Evolutionary conservation across 2,888 invertebrate species (phyloP), one percentile per base, ranked within the genome.

Genomic region (Nebria brevicollis): DNA sequence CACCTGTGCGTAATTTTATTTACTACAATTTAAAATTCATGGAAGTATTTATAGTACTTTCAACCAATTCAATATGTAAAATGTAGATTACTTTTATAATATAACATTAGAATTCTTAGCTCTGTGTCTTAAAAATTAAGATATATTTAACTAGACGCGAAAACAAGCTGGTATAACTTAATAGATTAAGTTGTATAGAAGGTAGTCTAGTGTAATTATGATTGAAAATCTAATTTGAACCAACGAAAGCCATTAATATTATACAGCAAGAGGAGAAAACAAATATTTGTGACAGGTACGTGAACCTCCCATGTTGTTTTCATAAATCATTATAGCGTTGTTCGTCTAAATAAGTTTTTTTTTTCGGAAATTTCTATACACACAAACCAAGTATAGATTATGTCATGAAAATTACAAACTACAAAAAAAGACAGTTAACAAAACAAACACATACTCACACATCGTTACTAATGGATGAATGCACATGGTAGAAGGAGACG

Each of bases 231-330:
- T 54, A 54, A 54, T 54, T 54, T 54, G 54, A 54, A 13, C 54
- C 11, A 54, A 54, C 54, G 13, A 54, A 54, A 54, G 54, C 7
- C 54, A 54, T 54, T 54, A 54, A 54, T 54, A 54, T 54, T 54
- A 54, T 54, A 54, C 54, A 11, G 54, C 54, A 54, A 54, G 54
- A 54, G 54, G 54, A 70, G 26, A 70, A 70, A 70, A 70, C 70
- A 70, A 70, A 70, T 70, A 70, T 70, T 70, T 70, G 70, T 70
- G 70, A 70, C 70, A 70, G 70, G n/a, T 34, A 7, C 70, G 13
- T 70, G 70, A n/a, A 70, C 70, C 70, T 70, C 70, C 70, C 70
- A 70, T 25, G 70, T 70, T 70, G 70, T 70, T 25, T 26, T 26
- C 70, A 70, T 70, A 70, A 70, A 70, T 70, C 70, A 70, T 70